phyloP scores from a whole-genome alignment of 1,140 invertebrate species.

The Agrypnia vestita region DNA sequence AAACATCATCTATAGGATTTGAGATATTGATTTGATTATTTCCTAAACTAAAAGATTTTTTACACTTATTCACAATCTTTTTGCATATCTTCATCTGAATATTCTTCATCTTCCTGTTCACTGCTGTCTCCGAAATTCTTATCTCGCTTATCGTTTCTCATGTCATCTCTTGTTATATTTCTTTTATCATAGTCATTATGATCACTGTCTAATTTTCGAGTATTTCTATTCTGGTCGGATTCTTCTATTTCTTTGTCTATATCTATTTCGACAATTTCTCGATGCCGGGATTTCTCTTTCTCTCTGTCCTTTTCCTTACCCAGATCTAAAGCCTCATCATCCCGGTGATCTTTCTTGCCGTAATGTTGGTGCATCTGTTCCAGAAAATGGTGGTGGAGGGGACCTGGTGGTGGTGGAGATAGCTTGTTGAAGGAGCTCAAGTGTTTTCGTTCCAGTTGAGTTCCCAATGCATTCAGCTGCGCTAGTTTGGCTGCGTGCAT shows the following conservation, averaged over 20 bases:
- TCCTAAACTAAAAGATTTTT: slow-evolving; percentile 13
- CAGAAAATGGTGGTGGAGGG: slow-evolving; percentile 74
- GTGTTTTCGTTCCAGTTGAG: slow-evolving; percentile 74
- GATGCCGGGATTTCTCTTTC: slow-evolving; percentile 67
- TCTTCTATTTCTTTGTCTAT: slow-evolving; percentile 64
- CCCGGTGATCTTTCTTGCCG: slow-evolving; percentile 65
- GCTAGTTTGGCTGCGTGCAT: slow-evolving; percentile 81
- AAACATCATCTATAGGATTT: slow-evolving; percentile 16
- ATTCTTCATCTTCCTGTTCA: slow-evolving; percentile 68
- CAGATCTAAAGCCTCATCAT: slow-evolving; percentile 69
- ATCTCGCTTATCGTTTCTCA: slow-evolving; percentile 55
- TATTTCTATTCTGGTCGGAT: slow-evolving; percentile 60
- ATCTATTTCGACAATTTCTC: slow-evolving; percentile 66
- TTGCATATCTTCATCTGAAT: slow-evolving; percentile 68
- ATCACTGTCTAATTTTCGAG: slow-evolving; percentile 54
- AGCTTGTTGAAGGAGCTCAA: slow-evolving; percentile 69
- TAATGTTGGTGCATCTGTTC: slow-evolving; percentile 77
- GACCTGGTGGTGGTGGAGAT: slow-evolving; percentile 69
- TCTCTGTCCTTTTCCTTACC: slow-evolving; percentile 69
- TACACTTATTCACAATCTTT: slow-evolving; percentile 62
- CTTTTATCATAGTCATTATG: slow-evolving; percentile 54
- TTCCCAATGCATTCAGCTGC: slow-evolving; percentile 79
- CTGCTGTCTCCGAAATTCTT: slow-evolving; percentile 66
- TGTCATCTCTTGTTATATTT: slow-evolving; percentile 48
- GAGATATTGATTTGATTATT: slow-evolving; percentile 23